Base-by-base conservation (phyloP, 2,113 vertebrate species). In the Epinephelus fuscoguttatus region DNA sequence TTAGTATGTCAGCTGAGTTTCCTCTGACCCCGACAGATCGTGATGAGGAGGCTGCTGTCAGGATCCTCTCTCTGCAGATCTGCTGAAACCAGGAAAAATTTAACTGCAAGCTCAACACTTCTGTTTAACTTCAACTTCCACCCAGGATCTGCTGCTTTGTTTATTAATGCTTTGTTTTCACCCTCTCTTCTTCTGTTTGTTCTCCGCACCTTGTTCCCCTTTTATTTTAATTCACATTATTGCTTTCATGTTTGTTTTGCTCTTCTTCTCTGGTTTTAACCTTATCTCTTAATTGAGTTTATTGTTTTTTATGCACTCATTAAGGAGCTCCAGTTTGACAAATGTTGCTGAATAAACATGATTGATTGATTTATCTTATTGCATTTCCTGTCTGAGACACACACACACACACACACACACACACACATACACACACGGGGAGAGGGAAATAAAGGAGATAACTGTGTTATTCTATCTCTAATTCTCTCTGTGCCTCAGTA, bases 401-500 rank as follows among this genome's bases (percentile, higher is more conserved):
- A 21, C 25, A 23, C 30, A 14, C 49, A 55, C 27, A 70, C 23
- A 33, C 57, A 62, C 59, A 63, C 60, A 23, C 27, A 52, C 23
- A 49, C 42, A 74, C 12, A 52, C 8, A 13, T 42, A 47, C 40
- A 57, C 37, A 27, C 52, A 30, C 19, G 0, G 19, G 11, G 6
- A 57, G 5, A n/a, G 17, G 57, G 57, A 64, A 70, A 78, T 50
- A 30, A 61, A 69, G 57, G 42, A 75, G 74, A 79, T 75, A 81
- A 72, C 69, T 72, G n/a, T 77, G 68, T 68, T 72, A 59, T 84
- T 61, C 18, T 73, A 60, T 66, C 17, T 84, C 17, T 71, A 70
- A 71, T 80, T 73, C 49, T 68, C 75, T 56, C 60, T 56, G 27
- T 47, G 23, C 61, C 75, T 82, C 66, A 59, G 11, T 89, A 72